Evolutionary conservation across 2,888 invertebrate species (phyloP).

Genomic region (Cataglyphis rosenhaueri): DNA sequence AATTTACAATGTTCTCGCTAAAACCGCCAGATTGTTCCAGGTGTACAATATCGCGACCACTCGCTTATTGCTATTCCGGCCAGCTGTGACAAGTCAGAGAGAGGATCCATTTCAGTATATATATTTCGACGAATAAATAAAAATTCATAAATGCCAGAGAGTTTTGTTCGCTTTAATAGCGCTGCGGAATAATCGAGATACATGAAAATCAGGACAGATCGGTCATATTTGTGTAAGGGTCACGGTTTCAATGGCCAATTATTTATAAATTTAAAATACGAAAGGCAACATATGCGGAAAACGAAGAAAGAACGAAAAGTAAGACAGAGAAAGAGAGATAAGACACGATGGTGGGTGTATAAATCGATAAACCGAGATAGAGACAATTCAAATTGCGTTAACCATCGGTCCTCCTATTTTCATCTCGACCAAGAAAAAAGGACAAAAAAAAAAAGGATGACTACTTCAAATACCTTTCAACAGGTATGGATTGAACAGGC

Average conservation of each 20-base stretch:
- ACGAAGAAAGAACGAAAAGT: not conserved
- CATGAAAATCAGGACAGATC: not conserved
- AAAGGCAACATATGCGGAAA: not conserved
- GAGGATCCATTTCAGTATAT: not conserved
- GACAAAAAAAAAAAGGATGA: not conserved
- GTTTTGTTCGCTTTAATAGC: not conserved
- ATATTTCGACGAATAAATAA: slow-evolving; percentile 16
- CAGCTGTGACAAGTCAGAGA: slow-evolving; percentile 1
- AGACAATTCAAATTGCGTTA: not conserved
- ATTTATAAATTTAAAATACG: slow-evolving; percentile 18
- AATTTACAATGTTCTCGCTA: not conserved
- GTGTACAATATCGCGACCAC: not conserved
- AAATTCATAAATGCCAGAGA: slow-evolving; percentile 20
- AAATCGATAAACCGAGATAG: slow-evolving; percentile 14
- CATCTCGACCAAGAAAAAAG: not conserved
- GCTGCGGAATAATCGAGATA: slow-evolving; percentile 3
- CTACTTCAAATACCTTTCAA: not conserved
- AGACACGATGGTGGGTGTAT: not conserved
- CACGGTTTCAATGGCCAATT: slow-evolving; percentile 24
- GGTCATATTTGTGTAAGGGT: slow-evolving; percentile 6
- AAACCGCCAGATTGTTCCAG: not conserved
- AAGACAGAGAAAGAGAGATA: not conserved
- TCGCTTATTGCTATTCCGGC: slow-evolving; percentile 18
- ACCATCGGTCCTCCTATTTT: not conserved
- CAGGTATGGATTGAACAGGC: not conserved